phyloP scores from a whole-genome alignment of 2,888 invertebrate genomes.

The Tipula vernalis region DNA sequence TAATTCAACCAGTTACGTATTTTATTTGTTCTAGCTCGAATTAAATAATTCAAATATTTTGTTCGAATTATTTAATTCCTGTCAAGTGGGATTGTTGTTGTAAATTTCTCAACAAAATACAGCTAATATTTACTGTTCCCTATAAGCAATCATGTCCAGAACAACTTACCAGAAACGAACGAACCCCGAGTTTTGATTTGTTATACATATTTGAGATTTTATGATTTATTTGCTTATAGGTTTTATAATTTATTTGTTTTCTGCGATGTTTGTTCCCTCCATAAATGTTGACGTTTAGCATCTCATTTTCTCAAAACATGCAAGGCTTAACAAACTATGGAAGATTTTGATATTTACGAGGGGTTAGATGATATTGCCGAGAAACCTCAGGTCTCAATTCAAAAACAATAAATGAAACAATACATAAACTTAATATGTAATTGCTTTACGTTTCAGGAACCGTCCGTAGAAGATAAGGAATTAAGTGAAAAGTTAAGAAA shows the following conservation, averaged over 20 bases:
- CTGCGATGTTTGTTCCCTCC: neutral
- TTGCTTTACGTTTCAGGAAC: neutral
- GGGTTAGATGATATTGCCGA: slow-evolving; percentile 28
- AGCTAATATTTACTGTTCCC: too few relatives aligned
- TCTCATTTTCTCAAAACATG: neutral
- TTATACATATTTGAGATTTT: too few relatives aligned
- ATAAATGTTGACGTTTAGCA: neutral
- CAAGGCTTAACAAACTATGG: neutral
- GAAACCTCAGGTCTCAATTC: neutral
- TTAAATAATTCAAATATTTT: too few relatives aligned
- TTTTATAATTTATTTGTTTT: neutral
- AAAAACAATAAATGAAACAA: neutral
- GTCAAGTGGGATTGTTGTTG: too few relatives aligned
- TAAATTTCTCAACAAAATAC: too few relatives aligned
- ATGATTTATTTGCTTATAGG: too few relatives aligned
- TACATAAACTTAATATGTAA: neutral
- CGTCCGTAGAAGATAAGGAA: neutral
- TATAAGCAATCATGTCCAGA: too few relatives aligned
- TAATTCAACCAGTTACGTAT: too few relatives aligned
- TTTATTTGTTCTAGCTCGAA: too few relatives aligned
- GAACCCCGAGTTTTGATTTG: too few relatives aligned
- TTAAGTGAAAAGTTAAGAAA: neutral
- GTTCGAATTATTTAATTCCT: too few relatives aligned
- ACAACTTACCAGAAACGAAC: too few relatives aligned
- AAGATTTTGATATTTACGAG: slow-evolving; percentile 26